These are phyloP conservation scores for Mercenaria mercenaria DNA, from an alignment of 1,140 invertebrate species.

Conservation along the genomic window DNA sequence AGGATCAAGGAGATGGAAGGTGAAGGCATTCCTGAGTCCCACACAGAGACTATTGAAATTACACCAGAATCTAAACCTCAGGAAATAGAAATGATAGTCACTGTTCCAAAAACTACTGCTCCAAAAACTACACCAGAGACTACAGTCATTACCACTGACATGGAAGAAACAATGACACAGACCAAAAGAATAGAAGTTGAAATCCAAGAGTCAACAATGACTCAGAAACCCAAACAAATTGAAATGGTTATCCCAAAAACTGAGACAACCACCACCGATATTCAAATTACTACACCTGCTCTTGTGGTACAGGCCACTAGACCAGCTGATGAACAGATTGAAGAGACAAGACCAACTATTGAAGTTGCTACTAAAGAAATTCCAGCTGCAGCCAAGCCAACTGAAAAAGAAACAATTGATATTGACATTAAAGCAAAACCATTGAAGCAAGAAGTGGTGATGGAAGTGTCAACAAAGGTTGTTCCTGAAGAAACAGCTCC, in stretches of 20 bases:
- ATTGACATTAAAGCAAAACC: slow-evolving; percentile 68
- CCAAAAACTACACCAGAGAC: slow-evolving; percentile 66
- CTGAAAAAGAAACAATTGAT: slow-evolving; percentile 68
- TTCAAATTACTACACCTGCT: slow-evolving; percentile 44
- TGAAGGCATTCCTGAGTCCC: slow-evolving; percentile 64
- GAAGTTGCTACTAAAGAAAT: slow-evolving; percentile 23
- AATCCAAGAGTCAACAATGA: slow-evolving; percentile 78
- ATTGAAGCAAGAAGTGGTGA: slow-evolving; percentile 49
- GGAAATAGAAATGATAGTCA: slow-evolving; percentile 75
- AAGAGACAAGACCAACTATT: slow-evolving; percentile 77
- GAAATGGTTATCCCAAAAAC: slow-evolving; percentile 75
- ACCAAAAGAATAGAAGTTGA: slow-evolving; percentile 81
- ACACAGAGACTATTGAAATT: slow-evolving; percentile 83
- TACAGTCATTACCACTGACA: slow-evolving; percentile 59
- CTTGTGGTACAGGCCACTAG: slow-evolving; percentile 69
- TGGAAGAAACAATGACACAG: slow-evolving; percentile 60
- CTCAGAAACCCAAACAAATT: slow-evolving; percentile 76
- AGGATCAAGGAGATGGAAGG: slow-evolving; percentile 48
- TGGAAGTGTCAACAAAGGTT: slow-evolving; percentile 54
- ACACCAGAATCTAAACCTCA: slow-evolving; percentile 68
- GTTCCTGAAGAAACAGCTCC: slow-evolving; percentile 57
- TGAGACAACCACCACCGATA: slow-evolving; percentile 49
- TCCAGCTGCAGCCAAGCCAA: slow-evolving; percentile 53
- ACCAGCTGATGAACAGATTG: slow-evolving; percentile 77
- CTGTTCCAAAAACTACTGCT: slow-evolving; percentile 68